Evolutionary conservation across 1,140 invertebrate species (phyloP).

Genomic region (Drosophila seguyi): DNA sequence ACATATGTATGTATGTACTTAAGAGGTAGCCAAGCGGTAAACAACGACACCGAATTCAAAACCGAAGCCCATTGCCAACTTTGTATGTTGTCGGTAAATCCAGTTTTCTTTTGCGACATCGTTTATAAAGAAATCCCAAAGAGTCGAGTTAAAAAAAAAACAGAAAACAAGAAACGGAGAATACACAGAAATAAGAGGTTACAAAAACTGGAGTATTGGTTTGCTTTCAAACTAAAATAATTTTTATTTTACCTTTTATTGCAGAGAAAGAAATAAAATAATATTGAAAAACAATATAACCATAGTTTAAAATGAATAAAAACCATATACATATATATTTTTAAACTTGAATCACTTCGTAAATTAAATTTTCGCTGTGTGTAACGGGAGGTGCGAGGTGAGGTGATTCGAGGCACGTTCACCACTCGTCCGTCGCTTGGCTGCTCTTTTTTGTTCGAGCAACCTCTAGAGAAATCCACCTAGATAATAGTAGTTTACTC

Average conservation of each 20-base stretch:
- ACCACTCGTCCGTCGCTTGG: slow-evolving; percentile 10
- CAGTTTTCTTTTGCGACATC: slow-evolving; percentile 56
- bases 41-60: slow-evolving; percentile 50
- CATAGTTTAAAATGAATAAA: background rate
- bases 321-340: background rate
- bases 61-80: slow-evolving; percentile 47
- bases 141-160: slow-evolving; percentile 14
- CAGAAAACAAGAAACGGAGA: background rate
- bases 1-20: slow-evolving; percentile 1
- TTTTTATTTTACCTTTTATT: background rate
- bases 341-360: background rate
- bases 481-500: slow-evolving; percentile 61
- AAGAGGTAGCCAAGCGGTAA: slow-evolving; percentile 35
- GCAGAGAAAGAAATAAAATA: background rate
- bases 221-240: background rate
- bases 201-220: background rate
- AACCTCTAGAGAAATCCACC: slow-evolving; percentile 47
- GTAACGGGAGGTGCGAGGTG: slow-evolving; percentile 28
- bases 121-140: slow-evolving; percentile 49
- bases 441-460: slow-evolving; percentile 42
- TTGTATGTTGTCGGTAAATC: slow-evolving; percentile 43
- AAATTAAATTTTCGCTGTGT: slow-evolving; percentile 6
- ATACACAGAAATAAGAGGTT: background rate
- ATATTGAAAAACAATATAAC: background rate
- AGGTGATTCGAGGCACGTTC: slow-evolving; percentile 62